Evolutionary conservation across 2,888 invertebrate genomes (phyloP), one percentile per base, ranked within the genome.

Genomic region (Omphaloscelis lunosa): DNA sequence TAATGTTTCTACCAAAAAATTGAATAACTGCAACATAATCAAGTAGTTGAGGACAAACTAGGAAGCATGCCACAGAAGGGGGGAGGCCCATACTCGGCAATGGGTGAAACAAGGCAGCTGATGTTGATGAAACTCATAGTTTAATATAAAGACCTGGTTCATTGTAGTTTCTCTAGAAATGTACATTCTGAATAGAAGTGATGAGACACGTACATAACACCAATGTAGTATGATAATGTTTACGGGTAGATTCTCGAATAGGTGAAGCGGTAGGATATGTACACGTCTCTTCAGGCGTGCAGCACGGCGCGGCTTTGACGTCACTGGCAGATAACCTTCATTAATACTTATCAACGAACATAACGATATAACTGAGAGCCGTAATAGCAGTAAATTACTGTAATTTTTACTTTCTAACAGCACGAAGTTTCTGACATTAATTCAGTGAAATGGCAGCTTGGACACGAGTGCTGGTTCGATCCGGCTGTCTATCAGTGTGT

Each of bases 341-440:
- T 59, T 11, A 59, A 69, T 15, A 45, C 51, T 61, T 73, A 81
- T 68, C 67, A 69, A 51, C n/a, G 20, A 68, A 59, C 77, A 34
- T 65, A 69, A 48, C 39, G 45, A 78, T 78, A 61, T 51, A n/a
- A 45, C 41, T 45, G 62, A 65, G 53, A 80, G 41, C 34, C 27
- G 20, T 58, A 62, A 70, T 51, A 45, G 23, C 56, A 45, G 1
- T 15, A 61, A 83, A 65, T 71, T 41, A 66, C 68, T 84, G 39
- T 48, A 62, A 53, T 69, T 34, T 53, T 61, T 61, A 80, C 84
- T 80, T 69, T 79, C 63, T 61, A 72, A 61, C 59, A 34, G 17
- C 45, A 51, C 23, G 23, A 20, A 78, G 29, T 71, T 53, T 79
- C 67, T 61, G 66, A 71, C 51, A 71, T 67, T 63, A 63, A 72